Percentiles rank a stretch among this genome's conserved stretches.
phyloP scores from a whole-genome alignment of 1,140 invertebrate genomes.

The Eriosoma lanigerum region DNA sequence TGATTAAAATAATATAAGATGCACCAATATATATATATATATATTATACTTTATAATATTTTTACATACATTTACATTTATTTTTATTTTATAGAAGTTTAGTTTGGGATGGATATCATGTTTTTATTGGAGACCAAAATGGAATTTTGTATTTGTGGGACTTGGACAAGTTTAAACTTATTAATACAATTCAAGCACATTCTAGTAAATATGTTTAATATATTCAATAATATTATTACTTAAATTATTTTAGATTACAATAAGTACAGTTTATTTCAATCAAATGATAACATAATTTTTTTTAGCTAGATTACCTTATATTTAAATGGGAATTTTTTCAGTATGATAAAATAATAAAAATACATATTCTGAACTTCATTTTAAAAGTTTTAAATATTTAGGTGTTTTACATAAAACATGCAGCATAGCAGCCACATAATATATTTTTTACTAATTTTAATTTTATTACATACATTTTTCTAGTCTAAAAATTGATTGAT shows the following conservation, averaged over 20 bases:
- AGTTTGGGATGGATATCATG: constrained; percentile 35
- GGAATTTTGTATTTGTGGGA: constrained; percentile 35
- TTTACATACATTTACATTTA: not conserved
- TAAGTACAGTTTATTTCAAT: not conserved
- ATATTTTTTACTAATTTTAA: too few relatives aligned
- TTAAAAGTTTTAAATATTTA: too few relatives aligned
- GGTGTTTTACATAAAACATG: too few relatives aligned
- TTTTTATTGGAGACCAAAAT: constrained; percentile 30
- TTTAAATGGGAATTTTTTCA: too few relatives aligned
- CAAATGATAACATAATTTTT: too few relatives aligned
- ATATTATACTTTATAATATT: not conserved
- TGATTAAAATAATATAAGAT: not conserved
- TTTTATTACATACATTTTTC: too few relatives aligned
- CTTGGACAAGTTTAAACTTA: constrained; percentile 43
- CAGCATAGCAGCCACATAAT: too few relatives aligned
- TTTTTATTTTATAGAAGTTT: not conserved
- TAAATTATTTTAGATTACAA: not conserved
- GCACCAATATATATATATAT: too few relatives aligned
- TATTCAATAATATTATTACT: not conserved
- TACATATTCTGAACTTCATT: too few relatives aligned
- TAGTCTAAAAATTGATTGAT: too few relatives aligned
- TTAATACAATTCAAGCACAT: constrained; percentile 52
- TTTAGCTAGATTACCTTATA: too few relatives aligned
- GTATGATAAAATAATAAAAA: too few relatives aligned
- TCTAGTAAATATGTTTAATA: constrained; percentile 29